A percentile compares a stretch with the other conserved stretches of the same genome.
Evolutionary conservation across 2,888 invertebrate species (phyloP).

Genomic region (Beris chalybata): DNA sequence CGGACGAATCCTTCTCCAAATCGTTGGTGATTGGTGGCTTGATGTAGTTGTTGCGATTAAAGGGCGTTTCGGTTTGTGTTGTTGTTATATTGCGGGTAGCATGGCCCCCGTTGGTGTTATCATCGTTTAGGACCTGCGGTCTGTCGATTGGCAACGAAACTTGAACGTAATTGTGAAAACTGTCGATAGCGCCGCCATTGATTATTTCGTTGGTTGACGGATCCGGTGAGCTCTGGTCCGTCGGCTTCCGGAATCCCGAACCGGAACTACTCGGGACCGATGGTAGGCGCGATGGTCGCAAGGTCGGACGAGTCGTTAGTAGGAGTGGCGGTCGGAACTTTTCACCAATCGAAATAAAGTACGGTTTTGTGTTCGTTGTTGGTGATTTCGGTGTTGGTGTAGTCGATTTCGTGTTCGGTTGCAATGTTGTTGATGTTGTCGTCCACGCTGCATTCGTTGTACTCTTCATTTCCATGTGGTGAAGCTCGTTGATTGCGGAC

Average conservation of each 20-base stretch:
- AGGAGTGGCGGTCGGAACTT: neutral
- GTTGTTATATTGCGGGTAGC: neutral
- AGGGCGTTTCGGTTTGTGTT: constrained; percentile 56
- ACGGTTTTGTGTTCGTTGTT: neutral
- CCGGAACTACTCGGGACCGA: neutral
- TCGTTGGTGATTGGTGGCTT: constrained; percentile 8
- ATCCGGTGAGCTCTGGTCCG: neutral
- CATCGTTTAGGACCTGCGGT: constrained; percentile 5
- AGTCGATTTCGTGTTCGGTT: neutral
- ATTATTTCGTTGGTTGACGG: neutral
- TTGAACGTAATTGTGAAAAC: constrained; percentile 19
- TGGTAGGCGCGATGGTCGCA: neutral
- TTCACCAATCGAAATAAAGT: neutral
- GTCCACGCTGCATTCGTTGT: neutral
- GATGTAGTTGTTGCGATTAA: constrained; percentile 45
- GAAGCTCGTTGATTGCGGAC: constrained; percentile 28
- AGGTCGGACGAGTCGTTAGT: neutral
- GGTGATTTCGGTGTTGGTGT: neutral
- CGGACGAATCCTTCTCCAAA: constrained; percentile 40
- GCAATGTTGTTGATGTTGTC: neutral
- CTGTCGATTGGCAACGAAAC: constrained; percentile 35
- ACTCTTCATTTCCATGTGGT: constrained; percentile 20
- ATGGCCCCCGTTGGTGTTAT: neutral
- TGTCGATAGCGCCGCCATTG: constrained; percentile 3
- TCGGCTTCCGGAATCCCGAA: neutral